phyloP scores from a whole-genome alignment of 2,113 vertebrate species.

The Tinamus guttatus region DNA sequence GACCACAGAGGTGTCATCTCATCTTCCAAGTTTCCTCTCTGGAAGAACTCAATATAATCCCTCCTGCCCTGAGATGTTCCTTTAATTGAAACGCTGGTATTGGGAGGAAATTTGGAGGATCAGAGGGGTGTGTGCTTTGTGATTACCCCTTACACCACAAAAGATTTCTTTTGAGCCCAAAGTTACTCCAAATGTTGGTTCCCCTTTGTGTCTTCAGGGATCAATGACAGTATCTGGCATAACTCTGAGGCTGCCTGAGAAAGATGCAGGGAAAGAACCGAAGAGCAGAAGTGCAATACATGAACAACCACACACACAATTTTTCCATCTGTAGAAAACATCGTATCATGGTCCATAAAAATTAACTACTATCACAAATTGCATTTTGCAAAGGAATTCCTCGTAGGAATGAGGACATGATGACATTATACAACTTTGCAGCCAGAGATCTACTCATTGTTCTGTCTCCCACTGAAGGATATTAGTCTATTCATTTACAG shows the following conservation, averaged over 20 bases:
- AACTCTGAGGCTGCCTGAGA: background rate
- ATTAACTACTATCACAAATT: background rate
- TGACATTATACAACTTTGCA: background rate
- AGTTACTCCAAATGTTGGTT: background rate
- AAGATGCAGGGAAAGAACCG: background rate
- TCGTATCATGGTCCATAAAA: accelerated
- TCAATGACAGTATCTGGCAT: background rate
- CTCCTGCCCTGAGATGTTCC: background rate
- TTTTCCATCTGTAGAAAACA: background rate
- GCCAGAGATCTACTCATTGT: background rate
- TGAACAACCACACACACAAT: background rate
- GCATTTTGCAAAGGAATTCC: background rate
- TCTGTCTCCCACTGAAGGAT: background rate
- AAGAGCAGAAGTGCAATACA: background rate
- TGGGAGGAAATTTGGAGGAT: background rate
- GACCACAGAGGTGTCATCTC: background rate
- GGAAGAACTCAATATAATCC: background rate
- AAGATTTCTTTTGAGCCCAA: background rate
- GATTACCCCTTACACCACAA: background rate
- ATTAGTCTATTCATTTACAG: background rate
- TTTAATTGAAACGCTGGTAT: background rate
- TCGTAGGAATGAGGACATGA: too few species aligned
- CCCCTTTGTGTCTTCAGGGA: background rate
- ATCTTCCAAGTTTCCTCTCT: background rate
- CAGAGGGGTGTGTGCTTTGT: background rate